phyloP scores from a whole-genome alignment of 37 sponge, comb jelly and placozoan genomes.

The Spongia lamella region DNA sequence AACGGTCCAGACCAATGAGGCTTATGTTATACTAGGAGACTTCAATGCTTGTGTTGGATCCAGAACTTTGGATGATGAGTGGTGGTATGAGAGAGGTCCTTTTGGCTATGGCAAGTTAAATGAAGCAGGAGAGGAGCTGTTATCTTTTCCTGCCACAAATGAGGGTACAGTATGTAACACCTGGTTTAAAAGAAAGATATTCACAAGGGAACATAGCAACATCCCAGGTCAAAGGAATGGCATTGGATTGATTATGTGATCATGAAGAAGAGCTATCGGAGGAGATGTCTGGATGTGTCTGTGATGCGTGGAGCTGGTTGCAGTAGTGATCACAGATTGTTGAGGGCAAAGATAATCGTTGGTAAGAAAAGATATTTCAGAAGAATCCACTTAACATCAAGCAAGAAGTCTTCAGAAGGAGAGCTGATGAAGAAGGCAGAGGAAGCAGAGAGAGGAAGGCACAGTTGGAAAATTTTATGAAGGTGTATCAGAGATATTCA shows the following conservation, averaged over 20 bases:
- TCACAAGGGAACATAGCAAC: conserved; percentile 46
- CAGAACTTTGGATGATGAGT: conserved; percentile 13
- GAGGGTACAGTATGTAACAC: conserved; percentile 34
- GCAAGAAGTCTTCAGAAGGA: no score
- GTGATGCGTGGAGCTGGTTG: conserved; percentile 33
- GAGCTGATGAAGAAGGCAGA: conserved; percentile 24
- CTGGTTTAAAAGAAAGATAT: conserved; percentile 39
- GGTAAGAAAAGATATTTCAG: conserved; percentile 10
- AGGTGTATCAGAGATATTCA: conserved; percentile 34
- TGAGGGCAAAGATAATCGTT: conserved; percentile 7
- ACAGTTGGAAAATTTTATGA: conserved; percentile 24
- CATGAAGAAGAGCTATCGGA: conserved; percentile 10
- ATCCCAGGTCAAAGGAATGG: conserved; percentile 23
- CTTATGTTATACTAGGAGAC: conserved; percentile 23
- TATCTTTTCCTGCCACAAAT: conserved; percentile 27
- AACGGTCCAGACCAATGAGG: conserved; percentile 12
- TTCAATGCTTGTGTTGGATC: conserved; percentile 28
- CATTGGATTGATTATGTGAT: conserved; percentile 44
- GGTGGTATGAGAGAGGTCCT: conserved; percentile 15
- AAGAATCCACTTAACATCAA: not conserved
- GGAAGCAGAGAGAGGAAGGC: conserved; percentile 24
- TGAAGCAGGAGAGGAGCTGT: conserved; percentile 26
- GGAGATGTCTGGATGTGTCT: conserved; percentile 28
- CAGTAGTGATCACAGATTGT: conserved; percentile 26
- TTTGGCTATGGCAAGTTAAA: conserved; percentile 19